A percentile compares a stretch with the other conserved stretches of the same genome.
phyloP scores from a whole-genome alignment of 2,797 vertebrate genomes.

The Sylvia borin region DNA sequence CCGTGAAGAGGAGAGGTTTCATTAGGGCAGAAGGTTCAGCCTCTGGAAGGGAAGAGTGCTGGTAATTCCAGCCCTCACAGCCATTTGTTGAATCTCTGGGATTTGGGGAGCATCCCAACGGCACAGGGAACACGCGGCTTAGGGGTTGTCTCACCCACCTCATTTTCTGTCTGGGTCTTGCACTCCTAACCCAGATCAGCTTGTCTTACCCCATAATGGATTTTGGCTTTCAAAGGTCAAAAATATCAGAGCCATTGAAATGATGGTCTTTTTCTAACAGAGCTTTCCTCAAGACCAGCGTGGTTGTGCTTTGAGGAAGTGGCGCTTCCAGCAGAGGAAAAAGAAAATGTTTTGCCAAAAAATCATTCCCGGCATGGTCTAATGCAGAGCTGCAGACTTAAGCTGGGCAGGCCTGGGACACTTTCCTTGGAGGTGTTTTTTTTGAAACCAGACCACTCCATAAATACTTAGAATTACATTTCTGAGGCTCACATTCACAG shows the following conservation, averaged over 20 bases:
- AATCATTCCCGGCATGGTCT: background rate
- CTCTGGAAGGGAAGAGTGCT: background rate
- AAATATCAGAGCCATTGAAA: background rate
- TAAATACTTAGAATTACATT: background rate
- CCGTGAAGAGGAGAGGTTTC: fast-evolving
- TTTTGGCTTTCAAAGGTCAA: background rate
- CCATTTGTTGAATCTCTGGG: background rate
- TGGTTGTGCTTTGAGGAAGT: background rate
- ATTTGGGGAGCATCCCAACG: background rate
- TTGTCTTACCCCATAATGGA: fast-evolving
- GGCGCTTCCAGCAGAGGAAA: background rate
- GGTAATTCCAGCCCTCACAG: fast-evolving
- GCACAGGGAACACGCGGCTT: fast-evolving
- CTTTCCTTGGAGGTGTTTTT: background rate
- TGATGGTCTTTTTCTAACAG: background rate
- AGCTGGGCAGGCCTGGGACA: background rate
- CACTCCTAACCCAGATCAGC: fast-evolving
- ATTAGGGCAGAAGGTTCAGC: background rate
- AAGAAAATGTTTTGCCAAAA: background rate
- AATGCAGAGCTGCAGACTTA: background rate
- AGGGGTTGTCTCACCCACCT: fast-evolving
- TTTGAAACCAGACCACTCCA: background rate
- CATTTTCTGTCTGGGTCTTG: fast-evolving
- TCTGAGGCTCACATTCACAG: background rate
- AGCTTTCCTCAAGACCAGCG: background rate